Evolutionary conservation across 1,140 invertebrate genomes (phyloP).

Genomic region (Melitaea cinxia): DNA sequence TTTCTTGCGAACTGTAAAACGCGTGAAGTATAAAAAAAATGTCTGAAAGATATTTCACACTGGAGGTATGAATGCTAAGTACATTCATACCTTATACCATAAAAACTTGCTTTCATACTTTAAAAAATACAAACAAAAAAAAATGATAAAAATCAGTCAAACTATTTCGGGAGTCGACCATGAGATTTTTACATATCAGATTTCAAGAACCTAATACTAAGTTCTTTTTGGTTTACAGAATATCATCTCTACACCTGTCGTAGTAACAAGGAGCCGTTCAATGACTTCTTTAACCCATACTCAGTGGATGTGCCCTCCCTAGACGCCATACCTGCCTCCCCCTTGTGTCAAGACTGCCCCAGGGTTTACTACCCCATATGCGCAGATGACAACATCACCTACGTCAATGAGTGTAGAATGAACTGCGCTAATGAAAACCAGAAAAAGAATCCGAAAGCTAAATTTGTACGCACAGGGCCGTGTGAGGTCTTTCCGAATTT

Average conservation of each 20-base stretch:
- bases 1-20: too few relatives aligned
- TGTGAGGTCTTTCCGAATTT: conserved; percentile 37
- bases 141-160: too few relatives aligned
- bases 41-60: too few relatives aligned
- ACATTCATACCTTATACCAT: too few relatives aligned
- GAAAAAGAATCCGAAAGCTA: conserved; percentile 19
- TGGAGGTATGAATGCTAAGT: too few relatives aligned
- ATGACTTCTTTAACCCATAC: conserved; percentile 29
- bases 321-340: conserved; percentile 9
- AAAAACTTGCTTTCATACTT: too few relatives aligned
- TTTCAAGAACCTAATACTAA: too few relatives aligned
- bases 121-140: too few relatives aligned
- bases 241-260: background rate
- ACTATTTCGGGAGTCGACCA: too few relatives aligned
- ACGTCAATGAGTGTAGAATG: conserved; percentile 51
- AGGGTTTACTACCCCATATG: conserved; percentile 52
- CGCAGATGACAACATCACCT: conserved; percentile 44
- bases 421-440: conserved; percentile 36
- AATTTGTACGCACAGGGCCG: conserved; percentile 35
- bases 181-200: too few relatives aligned
- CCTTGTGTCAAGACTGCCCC: conserved; percentile 38
- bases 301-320: conserved; percentile 24
- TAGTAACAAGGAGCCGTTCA: background rate
- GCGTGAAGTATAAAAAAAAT: too few relatives aligned
- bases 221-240: too few relatives aligned